These are phyloP conservation scores for Artemia sp. DNA, from an alignment of 2,888 invertebrate species.

Conservation along the genomic window DNA sequence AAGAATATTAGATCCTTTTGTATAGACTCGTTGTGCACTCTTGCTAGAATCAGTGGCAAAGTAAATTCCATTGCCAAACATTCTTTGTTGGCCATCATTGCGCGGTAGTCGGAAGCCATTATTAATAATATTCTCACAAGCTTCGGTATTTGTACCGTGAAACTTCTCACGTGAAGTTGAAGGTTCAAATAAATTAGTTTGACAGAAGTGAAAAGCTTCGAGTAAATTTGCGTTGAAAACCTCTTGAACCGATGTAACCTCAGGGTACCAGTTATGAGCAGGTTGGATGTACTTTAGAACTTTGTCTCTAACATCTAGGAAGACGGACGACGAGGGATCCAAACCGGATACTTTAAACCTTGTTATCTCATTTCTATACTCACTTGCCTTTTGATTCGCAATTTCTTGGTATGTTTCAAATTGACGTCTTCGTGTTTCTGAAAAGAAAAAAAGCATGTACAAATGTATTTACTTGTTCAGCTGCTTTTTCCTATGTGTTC, in stretches of 20 bases:
- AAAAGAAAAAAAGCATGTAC: no score
- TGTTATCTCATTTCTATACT: no score
- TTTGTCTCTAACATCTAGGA: conserved; percentile 17
- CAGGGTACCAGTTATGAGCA: conserved; percentile 19
- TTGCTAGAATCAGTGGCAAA: conserved; percentile 21
- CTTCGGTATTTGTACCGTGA: conserved; percentile 20
- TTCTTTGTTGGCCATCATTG: not conserved
- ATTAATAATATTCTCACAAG: conserved; percentile 13
- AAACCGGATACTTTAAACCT: no score
- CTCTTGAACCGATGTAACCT: conserved; percentile 12
- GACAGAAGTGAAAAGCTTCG: not conserved
- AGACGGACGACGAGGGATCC: conserved; percentile 15
- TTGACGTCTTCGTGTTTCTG: no score
- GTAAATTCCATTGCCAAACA: conserved; percentile 20
- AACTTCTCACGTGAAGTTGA: conserved; percentile 16
- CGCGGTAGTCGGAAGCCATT: conserved; percentile 17
- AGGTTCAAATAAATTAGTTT: conserved; percentile 15
- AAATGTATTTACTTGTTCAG: no score
- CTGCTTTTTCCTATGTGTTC: no score
- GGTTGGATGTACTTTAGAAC: conserved; percentile 21
- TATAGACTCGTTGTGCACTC: conserved; percentile 20
- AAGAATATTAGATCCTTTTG: conserved; percentile 21
- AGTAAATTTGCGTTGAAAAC: not conserved
- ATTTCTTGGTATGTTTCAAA: no score
- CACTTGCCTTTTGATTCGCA: no score